Percentiles rank a stretch among this genome's conserved stretches.
These are phyloP conservation scores for Dendrocincla tyrannina DNA, from an alignment of 2,797 vertebrate genomes.

Conservation along the genomic window DNA sequence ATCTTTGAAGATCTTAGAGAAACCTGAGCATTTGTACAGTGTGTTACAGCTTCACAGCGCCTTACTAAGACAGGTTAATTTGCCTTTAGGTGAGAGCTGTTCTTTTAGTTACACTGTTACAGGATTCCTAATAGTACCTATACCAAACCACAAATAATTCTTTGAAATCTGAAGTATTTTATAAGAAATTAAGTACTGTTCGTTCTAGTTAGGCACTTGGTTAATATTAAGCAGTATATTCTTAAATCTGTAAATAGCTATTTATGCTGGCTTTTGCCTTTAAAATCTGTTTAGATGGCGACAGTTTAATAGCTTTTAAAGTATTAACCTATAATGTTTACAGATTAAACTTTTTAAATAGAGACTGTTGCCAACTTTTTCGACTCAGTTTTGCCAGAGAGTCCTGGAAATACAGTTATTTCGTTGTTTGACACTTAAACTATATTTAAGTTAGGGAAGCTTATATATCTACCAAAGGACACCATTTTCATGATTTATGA, in stretches of 20 bases:
- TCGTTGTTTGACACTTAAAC: constrained; percentile 61
- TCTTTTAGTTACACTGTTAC: background rate
- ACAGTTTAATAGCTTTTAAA: constrained; percentile 70
- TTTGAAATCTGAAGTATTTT: constrained; percentile 64
- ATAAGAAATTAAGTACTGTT: constrained; percentile 58
- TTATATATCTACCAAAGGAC: constrained; percentile 79
- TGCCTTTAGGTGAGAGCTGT: constrained; percentile 64
- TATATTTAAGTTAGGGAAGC: constrained; percentile 67
- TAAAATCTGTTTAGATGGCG: constrained; percentile 49
- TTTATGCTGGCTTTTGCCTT: constrained; percentile 67
- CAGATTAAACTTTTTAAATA: constrained; percentile 66
- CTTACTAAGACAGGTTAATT: constrained; percentile 23
- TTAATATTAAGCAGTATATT: constrained; percentile 55
- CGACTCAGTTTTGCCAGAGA: constrained; percentile 47
- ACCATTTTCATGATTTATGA: constrained; percentile 55
- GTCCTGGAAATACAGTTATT: constrained; percentile 59
- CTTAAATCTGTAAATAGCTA: constrained; percentile 72
- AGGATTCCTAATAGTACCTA: constrained; percentile 44
- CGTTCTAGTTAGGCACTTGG: constrained; percentile 56
- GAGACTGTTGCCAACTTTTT: constrained; percentile 64
- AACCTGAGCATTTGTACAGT: background rate
- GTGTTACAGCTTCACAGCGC: background rate
- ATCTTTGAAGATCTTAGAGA: background rate
- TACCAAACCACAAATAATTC: constrained; percentile 69
- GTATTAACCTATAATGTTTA: constrained; percentile 70